Evolutionary conservation across 2,888 invertebrate species (phyloP), one percentile per base, ranked within the genome.

Genomic region (Dascillus cervinus): DNA sequence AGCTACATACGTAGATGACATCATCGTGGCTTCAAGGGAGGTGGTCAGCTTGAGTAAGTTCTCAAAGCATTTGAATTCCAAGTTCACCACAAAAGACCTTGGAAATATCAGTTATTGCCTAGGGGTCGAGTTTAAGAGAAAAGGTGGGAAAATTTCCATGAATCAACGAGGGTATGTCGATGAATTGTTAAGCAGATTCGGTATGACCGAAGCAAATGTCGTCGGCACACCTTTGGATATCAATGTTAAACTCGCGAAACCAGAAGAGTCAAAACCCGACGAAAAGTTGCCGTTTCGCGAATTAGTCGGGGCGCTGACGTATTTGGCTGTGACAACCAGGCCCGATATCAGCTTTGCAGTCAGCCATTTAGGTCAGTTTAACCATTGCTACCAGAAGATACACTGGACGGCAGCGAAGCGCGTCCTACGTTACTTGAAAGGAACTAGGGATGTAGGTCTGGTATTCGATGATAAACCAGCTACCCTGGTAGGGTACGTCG

Each of bases 141-240:
- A 29, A 10, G 27, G 36, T n/a, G 31, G 29, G 11, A 26, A 24
- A 33, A 40, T 44, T 13, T 10, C 8, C 10, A 20, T 43, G 19
- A 11, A 37, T 22, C 48, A 53, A 32, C 29, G 22, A 13, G 39
- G 37, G n/a, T 52, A 53, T 24, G 40, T 53, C 15, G 29, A 26
- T 3, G 44, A 50, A 9, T 11, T 50, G 8, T 27, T 53, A 13
- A 29, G 41, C 22, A 24, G 46, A 9, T 56, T 49, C 32, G 34
- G 39, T 13, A 53, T 55, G 52, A 31, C 34, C 8, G 34, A 53
- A 23, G 44, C 41, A 11, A 52, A 54, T 15, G 34, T 49, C 19
- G 48, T 49, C 3, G 26, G 28, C 22, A 52, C 48, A 9, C 52
- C 47, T 2, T 31, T 46, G 9, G 41, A 43, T 14, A 13, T 24